Base-by-base conservation (phyloP, 2,113 vertebrate genomes). In the Urocitellus parryii region DNA sequence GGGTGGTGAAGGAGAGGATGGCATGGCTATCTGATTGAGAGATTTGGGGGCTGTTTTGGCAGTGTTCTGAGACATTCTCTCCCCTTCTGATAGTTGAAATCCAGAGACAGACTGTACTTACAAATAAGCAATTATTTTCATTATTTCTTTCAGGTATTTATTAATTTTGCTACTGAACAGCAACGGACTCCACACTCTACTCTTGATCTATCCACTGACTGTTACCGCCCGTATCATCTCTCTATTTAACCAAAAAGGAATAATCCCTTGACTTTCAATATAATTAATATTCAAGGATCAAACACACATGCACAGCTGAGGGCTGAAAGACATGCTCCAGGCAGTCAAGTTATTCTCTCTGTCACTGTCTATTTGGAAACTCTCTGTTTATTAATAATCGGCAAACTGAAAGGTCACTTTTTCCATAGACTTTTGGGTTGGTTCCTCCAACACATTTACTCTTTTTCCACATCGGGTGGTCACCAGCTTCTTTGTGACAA, bases 81-180 rank as follows among this genome's bases (percentile, higher is more conserved):
- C 1, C 32, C 18, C n/a, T 34, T 45, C 4, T 3, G 25, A n/a
- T 0, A n/a, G 25, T 20, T 11, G 32, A 68, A 56, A 73, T 2
- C 29, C 8, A 13, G 77, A 16, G 1, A 29, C 37, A 24, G 12
- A 13, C 8, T 22, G 12, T 39, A 37, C 45, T n/a, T 17, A 1
- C 10, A 51, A n/a, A 16, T 24, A 37, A 51, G 67, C 65, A 24
- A 32, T 4, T 34, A 5, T 81, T 25, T 82, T 67, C 83, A n/a
- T 96, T 29, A 0, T 96, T 61, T 98, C 73, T 98, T 98, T 16
- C 97, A 98, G 98, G 97, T 98, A 22, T 98, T 98, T 95, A 97
- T 98, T 96, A 97, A 97, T 79, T 98, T 99, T 97, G 98, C 96
- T 0, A 94, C 80, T 0, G 97, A 98, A 29, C 92, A 84, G 18